phyloP scores from a whole-genome alignment of 2,113 vertebrate species.

The Sylvia atricapilla region DNA sequence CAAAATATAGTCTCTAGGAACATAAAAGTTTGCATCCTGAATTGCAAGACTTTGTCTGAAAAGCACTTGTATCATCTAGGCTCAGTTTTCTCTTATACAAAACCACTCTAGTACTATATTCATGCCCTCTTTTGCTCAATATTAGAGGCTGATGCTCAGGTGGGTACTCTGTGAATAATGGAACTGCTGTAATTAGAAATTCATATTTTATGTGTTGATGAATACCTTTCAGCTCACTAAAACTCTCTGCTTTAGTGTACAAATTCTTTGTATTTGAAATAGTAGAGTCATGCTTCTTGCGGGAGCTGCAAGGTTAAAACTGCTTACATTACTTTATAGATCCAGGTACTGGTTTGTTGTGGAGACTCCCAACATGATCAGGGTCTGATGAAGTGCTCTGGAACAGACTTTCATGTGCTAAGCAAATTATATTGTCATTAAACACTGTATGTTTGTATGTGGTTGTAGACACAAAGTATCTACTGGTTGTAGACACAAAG shows the following conservation, averaged over 20 bases:
- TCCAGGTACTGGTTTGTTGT: neutral
- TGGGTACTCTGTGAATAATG: neutral
- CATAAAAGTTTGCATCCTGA: neutral
- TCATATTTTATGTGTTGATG: neutral
- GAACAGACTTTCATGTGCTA: neutral
- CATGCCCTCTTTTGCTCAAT: neutral
- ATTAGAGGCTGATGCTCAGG: neutral
- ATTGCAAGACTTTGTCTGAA: neutral
- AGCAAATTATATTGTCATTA: neutral
- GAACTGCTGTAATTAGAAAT: neutral
- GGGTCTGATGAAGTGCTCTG: neutral
- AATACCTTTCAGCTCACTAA: neutral
- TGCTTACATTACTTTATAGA: neutral
- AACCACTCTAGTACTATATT: neutral
- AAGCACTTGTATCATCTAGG: neutral
- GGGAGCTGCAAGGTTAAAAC: neutral
- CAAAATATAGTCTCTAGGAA: neutral
- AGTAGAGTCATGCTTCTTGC: neutral
- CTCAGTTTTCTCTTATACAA: neutral
- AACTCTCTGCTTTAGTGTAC: neutral
- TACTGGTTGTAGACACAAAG: neutral
- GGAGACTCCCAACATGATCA: neutral
- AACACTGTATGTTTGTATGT: neutral
- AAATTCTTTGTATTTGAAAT: neutral
- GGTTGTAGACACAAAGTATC: neutral